Evolutionary conservation across 2,888 invertebrate genomes (phyloP), one percentile per base, ranked within the genome.

Genomic region (Athalia circularis): DNA sequence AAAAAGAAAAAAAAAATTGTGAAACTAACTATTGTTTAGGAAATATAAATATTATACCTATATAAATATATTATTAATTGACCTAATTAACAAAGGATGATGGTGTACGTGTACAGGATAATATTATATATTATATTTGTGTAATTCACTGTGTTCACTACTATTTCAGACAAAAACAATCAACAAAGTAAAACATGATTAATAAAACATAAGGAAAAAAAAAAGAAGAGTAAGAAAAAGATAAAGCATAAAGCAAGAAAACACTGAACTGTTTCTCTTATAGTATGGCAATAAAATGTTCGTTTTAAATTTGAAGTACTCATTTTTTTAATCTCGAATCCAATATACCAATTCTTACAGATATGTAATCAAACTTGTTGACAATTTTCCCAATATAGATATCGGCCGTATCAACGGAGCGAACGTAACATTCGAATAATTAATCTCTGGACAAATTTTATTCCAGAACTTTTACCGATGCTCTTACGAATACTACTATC

Each of bases 91-190:
- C 72, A 72, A 72, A 72, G 59, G 72, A 72, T 52, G 57, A 29
- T 29, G 29, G 29, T 65, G 11, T 54, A 72, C 67, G 79, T 82
- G 80, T 83, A 82, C 82, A 81, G 81, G 81, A 79, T 84, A 83
- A 81, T 83, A 82, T 29, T 29, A 54, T 54, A 54, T 54, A 11
- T 11, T 81, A 79, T 70, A 82, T 79, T 80, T 82, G 81, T 84
- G 83, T 83, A 82, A 83, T 82, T 82, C 81, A 67, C 80, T 83
- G 82, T 84, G 82, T 83, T 84, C 80, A 80, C 81, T 83, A 79
- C 79, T 79, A 29, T 29, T 29, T 29, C 29, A 29, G 29, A 29
- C 29, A 29, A 29, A 29, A 29, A 29, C 29, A 29, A 29, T 29
- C 29, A 54, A 54, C 54, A 54, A 54, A 54, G n/a, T 9, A n/a